A percentile compares a stretch with the other conserved stretches of the same genome.
Evolutionary conservation across 2,888 invertebrate species (phyloP).

Genomic region (Aporophyla nigra): DNA sequence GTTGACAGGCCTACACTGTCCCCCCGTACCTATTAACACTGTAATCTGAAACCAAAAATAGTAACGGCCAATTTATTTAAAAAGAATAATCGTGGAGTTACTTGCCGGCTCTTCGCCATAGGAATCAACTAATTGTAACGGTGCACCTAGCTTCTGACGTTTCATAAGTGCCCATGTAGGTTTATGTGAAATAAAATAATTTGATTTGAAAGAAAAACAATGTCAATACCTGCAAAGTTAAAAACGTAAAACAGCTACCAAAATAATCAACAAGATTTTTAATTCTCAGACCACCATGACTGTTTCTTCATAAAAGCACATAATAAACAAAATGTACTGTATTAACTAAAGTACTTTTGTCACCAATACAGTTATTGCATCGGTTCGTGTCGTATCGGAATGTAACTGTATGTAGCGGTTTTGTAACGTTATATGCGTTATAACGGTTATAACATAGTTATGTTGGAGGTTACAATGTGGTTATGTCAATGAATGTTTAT

Average conservation of each 20-base stretch:
- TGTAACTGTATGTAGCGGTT: slow-evolving; percentile 23
- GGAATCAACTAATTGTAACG: too few relatives aligned
- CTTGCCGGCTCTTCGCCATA: too few relatives aligned
- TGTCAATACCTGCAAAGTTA: too few relatives aligned
- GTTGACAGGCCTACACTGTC: too few relatives aligned
- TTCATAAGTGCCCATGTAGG: too few relatives aligned
- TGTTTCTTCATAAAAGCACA: background rate
- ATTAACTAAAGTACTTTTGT: background rate
- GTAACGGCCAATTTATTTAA: too few relatives aligned
- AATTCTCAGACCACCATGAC: background rate
- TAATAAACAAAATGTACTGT: background rate
- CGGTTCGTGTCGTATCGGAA: slow-evolving; percentile 1
- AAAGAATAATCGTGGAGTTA: too few relatives aligned
- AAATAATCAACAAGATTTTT: background rate
- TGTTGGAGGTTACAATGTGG: slow-evolving; percentile 1
- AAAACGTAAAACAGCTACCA: background rate
- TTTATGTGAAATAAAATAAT: too few relatives aligned
- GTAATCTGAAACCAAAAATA: too few relatives aligned
- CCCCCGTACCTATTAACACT: too few relatives aligned
- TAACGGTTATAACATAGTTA: slow-evolving; percentile 10
- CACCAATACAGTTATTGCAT: slow-evolving; percentile 8
- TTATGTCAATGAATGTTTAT: background rate
- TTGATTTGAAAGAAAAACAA: too few relatives aligned
- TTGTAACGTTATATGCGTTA: background rate
- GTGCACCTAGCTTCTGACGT: too few relatives aligned